Evolutionary conservation across 2,797 vertebrate genomes (phyloP).

Genomic region (Parotocinclus haroldoi): DNA sequence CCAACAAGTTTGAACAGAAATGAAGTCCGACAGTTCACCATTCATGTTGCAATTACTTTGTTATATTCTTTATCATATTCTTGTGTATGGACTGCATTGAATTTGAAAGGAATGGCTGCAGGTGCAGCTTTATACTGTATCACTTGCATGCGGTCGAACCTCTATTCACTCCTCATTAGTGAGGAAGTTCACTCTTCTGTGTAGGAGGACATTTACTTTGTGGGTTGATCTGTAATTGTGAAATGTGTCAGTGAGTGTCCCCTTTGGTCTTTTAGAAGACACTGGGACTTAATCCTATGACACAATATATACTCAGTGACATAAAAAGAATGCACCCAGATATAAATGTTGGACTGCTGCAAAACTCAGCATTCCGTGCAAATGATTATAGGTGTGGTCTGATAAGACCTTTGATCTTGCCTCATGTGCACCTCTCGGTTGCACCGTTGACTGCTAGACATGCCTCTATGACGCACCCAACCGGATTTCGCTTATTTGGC

Average conservation of each 20-base stretch:
- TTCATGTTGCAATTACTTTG: too few species aligned
- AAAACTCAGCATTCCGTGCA: too few species aligned
- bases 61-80: background rate
- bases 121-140: background rate
- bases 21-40: background rate
- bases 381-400: too few species aligned
- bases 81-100: background rate
- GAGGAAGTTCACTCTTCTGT: background rate
- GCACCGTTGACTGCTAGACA: too few species aligned
- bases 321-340: too few species aligned
- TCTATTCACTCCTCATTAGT: background rate
- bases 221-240: background rate
- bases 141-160: background rate
- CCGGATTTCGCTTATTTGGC: too few species aligned
- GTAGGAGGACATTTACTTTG: background rate
- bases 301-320: too few species aligned
- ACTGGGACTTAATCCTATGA: background rate
- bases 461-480: too few species aligned
- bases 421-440: too few species aligned
- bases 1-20: conserved; percentile 22
- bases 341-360: too few species aligned
- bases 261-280: background rate
- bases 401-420: too few species aligned
- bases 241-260: background rate
- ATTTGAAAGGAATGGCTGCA: conserved; percentile 6